Conservation (phyloP, 1,140 invertebrate genomes). For the Hesperophylax magnus region DNA sequence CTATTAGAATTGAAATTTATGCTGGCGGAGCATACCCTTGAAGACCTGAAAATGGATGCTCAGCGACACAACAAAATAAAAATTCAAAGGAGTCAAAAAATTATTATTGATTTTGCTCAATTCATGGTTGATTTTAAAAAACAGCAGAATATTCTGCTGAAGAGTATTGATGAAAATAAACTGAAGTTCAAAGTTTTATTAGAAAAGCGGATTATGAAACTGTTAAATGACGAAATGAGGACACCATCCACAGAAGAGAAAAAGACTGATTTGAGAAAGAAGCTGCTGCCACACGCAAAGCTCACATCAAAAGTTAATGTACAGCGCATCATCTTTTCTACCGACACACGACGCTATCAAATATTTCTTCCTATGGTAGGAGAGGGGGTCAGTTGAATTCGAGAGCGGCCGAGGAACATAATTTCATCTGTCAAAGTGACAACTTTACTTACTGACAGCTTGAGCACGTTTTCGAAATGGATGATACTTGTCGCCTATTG, state of each 20-base stretch:
- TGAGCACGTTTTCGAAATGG: too few relatives aligned
- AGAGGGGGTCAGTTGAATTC: too few relatives aligned
- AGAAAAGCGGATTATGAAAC: background rate
- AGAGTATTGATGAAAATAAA: conserved; percentile 2
- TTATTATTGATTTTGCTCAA: background rate
- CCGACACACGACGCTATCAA: too few relatives aligned
- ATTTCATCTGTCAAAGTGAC: too few relatives aligned
- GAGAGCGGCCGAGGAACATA: too few relatives aligned
- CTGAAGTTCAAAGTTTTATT: background rate
- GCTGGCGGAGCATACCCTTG: background rate
- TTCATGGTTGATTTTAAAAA: background rate
- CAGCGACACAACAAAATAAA: background rate
- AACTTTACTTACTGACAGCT: too few relatives aligned
- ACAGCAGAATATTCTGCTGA: background rate
- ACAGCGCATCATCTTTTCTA: too few relatives aligned
- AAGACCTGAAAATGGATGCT: background rate
- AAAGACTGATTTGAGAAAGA: too few relatives aligned
- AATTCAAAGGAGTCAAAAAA: background rate
- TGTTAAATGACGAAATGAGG: background rate
- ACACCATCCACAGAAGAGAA: background rate
- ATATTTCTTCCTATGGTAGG: too few relatives aligned
- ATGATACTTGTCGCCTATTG: too few relatives aligned
- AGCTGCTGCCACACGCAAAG: too few relatives aligned
- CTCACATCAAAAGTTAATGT: too few relatives aligned
- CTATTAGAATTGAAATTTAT: background rate